Conservation (phyloP, 2,888 invertebrate genomes). For the Neuroscelio doddi region DNA sequence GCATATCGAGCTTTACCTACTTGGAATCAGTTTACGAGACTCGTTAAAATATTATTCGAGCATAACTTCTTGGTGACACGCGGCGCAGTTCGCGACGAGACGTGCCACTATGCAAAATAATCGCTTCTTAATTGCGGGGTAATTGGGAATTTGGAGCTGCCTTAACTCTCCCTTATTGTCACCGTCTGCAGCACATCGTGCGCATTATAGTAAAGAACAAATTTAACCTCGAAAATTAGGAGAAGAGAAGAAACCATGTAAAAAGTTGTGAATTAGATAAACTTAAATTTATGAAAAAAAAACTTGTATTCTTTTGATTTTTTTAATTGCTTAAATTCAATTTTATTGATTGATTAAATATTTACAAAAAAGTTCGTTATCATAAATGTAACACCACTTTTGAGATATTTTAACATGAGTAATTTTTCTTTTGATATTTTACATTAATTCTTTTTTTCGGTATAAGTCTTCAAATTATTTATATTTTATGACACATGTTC, state of each 20-base stretch:
- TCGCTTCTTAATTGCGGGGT: constrained; percentile 71
- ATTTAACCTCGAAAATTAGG: constrained; percentile 53
- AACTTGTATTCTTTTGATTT: too few relatives aligned
- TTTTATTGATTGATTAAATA: too few relatives aligned
- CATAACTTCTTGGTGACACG: constrained; percentile 70
- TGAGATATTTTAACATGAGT: too few relatives aligned
- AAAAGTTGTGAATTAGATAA: too few relatives aligned
- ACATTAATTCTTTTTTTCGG: too few relatives aligned
- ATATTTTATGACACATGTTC: too few relatives aligned
- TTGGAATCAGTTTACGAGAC: constrained; percentile 69
- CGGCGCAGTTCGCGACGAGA: constrained; percentile 60
- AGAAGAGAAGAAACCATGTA: not conserved
- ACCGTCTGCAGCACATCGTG: constrained; percentile 55
- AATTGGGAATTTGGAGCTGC: constrained; percentile 66
- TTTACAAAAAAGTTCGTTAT: too few relatives aligned
- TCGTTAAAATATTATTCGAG: constrained; percentile 70
- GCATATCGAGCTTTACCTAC: constrained; percentile 47
- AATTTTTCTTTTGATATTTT: too few relatives aligned
- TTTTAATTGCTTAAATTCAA: too few relatives aligned
- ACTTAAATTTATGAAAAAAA: too few relatives aligned
- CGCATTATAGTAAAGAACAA: constrained; percentile 56
- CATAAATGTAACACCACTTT: too few relatives aligned
- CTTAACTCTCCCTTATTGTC: constrained; percentile 47
- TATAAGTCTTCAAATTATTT: too few relatives aligned
- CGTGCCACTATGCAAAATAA: constrained; percentile 69